Base-by-base conservation (phyloP, 1,140 invertebrate species). In the Fopius arisanus region DNA sequence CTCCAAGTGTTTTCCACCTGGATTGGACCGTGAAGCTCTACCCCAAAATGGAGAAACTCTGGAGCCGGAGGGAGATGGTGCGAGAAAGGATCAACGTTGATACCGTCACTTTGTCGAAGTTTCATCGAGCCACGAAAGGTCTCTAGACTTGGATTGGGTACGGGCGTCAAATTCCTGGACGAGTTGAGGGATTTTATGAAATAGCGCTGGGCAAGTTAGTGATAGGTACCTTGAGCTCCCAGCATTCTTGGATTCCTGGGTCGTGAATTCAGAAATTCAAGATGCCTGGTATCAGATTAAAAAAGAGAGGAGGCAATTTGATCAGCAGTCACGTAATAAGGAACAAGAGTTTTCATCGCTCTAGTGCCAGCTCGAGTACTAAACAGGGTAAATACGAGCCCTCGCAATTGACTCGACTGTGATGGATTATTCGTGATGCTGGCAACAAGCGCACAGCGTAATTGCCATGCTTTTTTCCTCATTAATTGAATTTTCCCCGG, bases 71-170 rank as follows among this genome's bases (percentile, higher is more conserved):
- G 26, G 48, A 68, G 62, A 51, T 10, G 26, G 21, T 63, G 40
- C 40, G 40, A 48, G 66, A 67, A 70, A 70, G 68, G 69, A 75
- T 75, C 73, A 75, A 21, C 37, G 43, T 63, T 43, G 40, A 63
- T 41, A 75, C 69, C 69, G 69, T 75, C 74, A 75, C 74, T 75
- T 75, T 75, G 74, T 72, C 48, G 63, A 75, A 75, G 69, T 75
- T 75, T 75, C 48, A 75, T 75, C 66, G 63, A 63, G 29, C 37
- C 29, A 70, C 41, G 68, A 66, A 74, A 70, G 26, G 67, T 43
- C 67, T 41, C 29, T 19, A 16, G 43, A 62, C 68, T 70, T 67
- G 71, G 65, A 62, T 71, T 3, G 33, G 14, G 28, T 43, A 59
- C 31, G 74, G 74, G 69, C 54, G 65, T 43, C 48, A 48, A 75